A percentile compares a stretch with the other conserved stretches of the same genome.
These are phyloP conservation scores for Sisor rabdophorus DNA, from an alignment of 2,113 vertebrate genomes.

Conservation along the genomic window DNA sequence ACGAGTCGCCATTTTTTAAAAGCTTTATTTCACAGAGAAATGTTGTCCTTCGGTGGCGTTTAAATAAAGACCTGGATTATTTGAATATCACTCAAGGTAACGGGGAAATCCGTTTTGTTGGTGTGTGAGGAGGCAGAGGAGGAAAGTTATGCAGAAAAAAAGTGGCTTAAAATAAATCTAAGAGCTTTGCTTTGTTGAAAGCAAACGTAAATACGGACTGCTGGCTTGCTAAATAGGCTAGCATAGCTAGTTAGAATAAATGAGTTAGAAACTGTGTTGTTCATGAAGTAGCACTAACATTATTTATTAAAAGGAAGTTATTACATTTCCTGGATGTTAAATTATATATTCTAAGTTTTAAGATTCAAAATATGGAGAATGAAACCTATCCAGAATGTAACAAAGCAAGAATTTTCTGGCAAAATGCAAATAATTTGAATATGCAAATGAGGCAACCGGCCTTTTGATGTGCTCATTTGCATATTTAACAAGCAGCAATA, in stretches of 20 bases:
- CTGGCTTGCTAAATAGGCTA: neutral
- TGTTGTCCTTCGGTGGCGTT: conserved; percentile 63
- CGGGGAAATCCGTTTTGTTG: neutral
- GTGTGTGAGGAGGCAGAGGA: neutral
- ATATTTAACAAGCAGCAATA: neutral
- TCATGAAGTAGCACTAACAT: neutral
- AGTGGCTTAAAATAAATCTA: neutral
- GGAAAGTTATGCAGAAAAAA: neutral
- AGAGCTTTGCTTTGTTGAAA: too few species aligned
- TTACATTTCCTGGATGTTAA: neutral
- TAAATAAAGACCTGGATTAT: conserved; percentile 74
- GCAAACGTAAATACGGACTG: neutral
- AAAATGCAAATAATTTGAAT: neutral
- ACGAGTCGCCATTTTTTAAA: conserved; percentile 61
- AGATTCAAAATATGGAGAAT: neutral
- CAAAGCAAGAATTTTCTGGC: neutral
- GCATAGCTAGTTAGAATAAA: neutral
- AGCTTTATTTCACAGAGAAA: conserved; percentile 63
- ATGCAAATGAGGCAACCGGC: neutral
- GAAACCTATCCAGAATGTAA: neutral
- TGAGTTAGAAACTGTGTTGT: neutral
- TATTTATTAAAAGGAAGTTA: neutral
- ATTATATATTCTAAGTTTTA: neutral
- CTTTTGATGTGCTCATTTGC: neutral
- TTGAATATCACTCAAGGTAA: conserved; percentile 73